These are phyloP conservation scores for Troilus luridus DNA, from an alignment of 2,888 invertebrate species.

Conservation along the genomic window DNA sequence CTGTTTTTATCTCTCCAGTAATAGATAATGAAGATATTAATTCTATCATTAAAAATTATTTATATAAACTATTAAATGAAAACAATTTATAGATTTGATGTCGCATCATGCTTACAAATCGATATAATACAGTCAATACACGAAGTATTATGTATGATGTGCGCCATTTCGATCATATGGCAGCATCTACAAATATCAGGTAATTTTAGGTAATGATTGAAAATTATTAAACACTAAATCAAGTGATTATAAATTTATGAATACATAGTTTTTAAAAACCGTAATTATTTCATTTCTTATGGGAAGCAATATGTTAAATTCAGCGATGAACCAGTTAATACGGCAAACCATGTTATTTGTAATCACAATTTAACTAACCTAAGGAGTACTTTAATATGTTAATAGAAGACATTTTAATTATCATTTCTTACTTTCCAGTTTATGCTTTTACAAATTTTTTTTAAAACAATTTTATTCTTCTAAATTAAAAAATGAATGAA, in stretches of 20 bases:
- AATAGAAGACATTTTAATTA: neutral
- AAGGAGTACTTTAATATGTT: neutral
- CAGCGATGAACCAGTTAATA: neutral
- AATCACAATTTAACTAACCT: neutral
- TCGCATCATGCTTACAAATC: neutral
- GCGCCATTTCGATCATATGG: neutral
- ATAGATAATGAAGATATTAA: neutral
- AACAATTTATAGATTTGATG: constrained; percentile 19
- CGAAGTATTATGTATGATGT: neutral
- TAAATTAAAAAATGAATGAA: neutral
- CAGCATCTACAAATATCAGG: neutral
- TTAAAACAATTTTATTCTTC: neutral
- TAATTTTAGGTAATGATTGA: neutral
- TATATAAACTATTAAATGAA: constrained; percentile 29
- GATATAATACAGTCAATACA: neutral
- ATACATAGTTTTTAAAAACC: neutral
- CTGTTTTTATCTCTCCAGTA: constrained; percentile 20
- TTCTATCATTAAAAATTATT: constrained; percentile 17
- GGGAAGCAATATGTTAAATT: neutral
- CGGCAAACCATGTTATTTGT: neutral
- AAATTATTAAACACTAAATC: neutral
- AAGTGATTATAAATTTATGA: neutral
- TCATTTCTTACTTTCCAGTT: neutral
- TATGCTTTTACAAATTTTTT: neutral
- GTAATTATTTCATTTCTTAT: neutral